Conservation (phyloP, 2,113 vertebrate genomes). For the Aldabrachelys gigantea region DNA sequence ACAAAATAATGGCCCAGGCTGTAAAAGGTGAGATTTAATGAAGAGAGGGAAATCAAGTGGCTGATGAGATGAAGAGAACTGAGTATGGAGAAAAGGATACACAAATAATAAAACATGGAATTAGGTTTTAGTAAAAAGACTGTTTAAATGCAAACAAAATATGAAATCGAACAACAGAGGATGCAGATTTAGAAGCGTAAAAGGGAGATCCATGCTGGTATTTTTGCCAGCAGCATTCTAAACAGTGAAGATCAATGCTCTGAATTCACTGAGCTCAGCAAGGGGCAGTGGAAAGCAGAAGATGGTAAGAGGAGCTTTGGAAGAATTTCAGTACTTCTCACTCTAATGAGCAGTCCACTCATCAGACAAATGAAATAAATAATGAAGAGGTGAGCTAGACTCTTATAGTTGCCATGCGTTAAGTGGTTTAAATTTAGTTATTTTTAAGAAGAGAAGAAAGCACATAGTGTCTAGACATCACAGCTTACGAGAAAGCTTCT, state of each 20-base stretch:
- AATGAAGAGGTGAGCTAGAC: background rate
- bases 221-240: background rate
- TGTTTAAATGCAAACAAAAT: background rate
- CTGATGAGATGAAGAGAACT: background rate
- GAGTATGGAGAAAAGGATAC: background rate
- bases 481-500: background rate
- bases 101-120: background rate
- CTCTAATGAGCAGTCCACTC: background rate
- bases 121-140: background rate
- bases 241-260: background rate
- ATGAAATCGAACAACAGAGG: background rate
- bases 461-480: background rate
- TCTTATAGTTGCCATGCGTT: background rate
- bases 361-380: background rate
- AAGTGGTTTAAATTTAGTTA: background rate
- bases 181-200: background rate
- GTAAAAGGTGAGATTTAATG: background rate
- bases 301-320: background rate
- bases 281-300: background rate
- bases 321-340: background rate
- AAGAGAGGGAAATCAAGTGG: background rate
- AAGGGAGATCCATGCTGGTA: background rate
- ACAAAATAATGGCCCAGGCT: background rate
- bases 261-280: background rate
- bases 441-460: background rate